A percentile compares a stretch with the other conserved stretches of the same genome.
phyloP scores from a whole-genome alignment of 2,797 vertebrate genomes.

The Gymnothorax reevesii region DNA sequence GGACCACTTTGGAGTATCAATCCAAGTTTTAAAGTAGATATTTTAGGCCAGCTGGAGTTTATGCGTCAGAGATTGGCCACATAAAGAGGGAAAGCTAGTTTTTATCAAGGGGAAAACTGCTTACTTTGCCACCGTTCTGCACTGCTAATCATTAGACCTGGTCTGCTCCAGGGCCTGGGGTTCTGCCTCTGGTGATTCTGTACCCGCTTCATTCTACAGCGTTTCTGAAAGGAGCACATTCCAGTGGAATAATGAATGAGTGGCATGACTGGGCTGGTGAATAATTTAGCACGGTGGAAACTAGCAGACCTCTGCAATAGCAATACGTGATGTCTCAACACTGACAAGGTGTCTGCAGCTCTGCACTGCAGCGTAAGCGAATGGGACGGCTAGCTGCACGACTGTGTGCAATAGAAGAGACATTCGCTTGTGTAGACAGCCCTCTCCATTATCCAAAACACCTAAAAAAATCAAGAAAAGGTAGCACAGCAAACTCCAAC shows the following conservation, averaged over 20 bases:
- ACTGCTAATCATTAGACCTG: constrained; percentile 30
- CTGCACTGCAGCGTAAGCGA: constrained; percentile 72
- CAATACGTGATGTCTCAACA: constrained; percentile 37
- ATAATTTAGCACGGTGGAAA: constrained; percentile 52
- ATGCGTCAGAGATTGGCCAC: constrained; percentile 33
- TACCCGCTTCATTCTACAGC: not conserved
- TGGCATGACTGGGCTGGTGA: constrained; percentile 42
- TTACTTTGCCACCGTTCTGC: constrained; percentile 46
- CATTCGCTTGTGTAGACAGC: not conserved
- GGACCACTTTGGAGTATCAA: not conserved
- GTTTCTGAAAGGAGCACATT: constrained; percentile 51
- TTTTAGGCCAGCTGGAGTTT: constrained; percentile 42
- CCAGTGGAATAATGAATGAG: constrained; percentile 38
- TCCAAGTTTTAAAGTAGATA: constrained; percentile 29
- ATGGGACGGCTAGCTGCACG: constrained; percentile 80
- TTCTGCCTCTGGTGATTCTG: not conserved
- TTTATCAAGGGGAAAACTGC: constrained; percentile 44
- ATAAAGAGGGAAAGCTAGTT: not conserved
- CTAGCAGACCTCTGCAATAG: constrained; percentile 28
- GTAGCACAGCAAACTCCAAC: no score
- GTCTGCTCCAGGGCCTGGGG: not conserved
- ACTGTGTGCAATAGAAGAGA: constrained; percentile 65
- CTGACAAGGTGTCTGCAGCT: constrained; percentile 71
- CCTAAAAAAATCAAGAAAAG: not conserved
- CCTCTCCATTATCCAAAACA: not conserved